These are phyloP conservation scores for Bos taurus DNA, from an alignment of 2,113 vertebrate genomes.

Conservation along the genomic window ARS-UCD2.0 NW_020192292.1:7466501-7467000, in stretches of 20 bases:
- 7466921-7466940: neutral
- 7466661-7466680: neutral
- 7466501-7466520: neutral
- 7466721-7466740: neutral
- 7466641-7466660: neutral
- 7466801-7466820: neutral
- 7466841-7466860: neutral
- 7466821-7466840: neutral
- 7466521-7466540: constrained; percentile 2
- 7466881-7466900: neutral
- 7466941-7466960: neutral
- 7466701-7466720: neutral
- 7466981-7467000: neutral
- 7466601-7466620: neutral
- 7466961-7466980: neutral
- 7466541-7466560: neutral
- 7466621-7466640: neutral
- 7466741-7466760: neutral
- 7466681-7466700: neutral
- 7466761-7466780: neutral
- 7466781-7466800: neutral
- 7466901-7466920: neutral
- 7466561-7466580: neutral
- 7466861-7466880: neutral
- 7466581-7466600: neutral